Base-by-base conservation (phyloP, 2,113 vertebrate species). In the Trematocara stigmaticum region DNA sequence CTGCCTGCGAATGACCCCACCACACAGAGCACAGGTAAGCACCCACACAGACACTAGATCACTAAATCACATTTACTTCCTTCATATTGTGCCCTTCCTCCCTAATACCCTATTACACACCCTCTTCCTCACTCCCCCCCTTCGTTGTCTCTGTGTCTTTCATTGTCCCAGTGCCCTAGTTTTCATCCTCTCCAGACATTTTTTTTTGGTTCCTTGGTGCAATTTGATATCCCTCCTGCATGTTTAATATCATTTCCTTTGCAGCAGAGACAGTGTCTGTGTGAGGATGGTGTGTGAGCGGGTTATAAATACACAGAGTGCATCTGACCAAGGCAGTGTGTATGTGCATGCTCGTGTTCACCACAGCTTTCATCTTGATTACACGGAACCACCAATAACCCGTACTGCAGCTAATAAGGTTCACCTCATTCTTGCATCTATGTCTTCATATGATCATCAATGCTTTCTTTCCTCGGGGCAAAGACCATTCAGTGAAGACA, bases 11-110 rank as follows among this genome's bases (percentile, higher is more conserved):
- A 96, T 2, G 98, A 99, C 80, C 95, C 96, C 83, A 87, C 95
- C 59, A 93, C 97, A 1, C 98, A 98, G 97, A 95, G 97, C 96
- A 96, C 96, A 96, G 96, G 96, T 96, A 93, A 23, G 42, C 45
- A 71, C 40, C 23, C 40, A 71, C 66, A 71, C 20, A 71, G 38
- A 87, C 81, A 66, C 45, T 29, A 69, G 87, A 86, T 81, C 29
- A 12, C 40, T 55, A 66, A 88, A 86, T 81, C n/a, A 12, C 40
- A 74, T 89, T 84, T 84, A 80, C 85, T 88, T 64, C 47, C 53
- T 80, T 64, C 56, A 89, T 56, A 64, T 74, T 85, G 79, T 78
- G 16, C 23, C 35, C 31, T 51, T 59, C 56, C 23, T 15, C 40
- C 47, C 49, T 34, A 78, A 79, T 38, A 40, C 15, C 20, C 34